Percentiles rank a stretch among this genome's conserved stretches.
These are phyloP conservation scores for Halcyon malimbica DNA, from an alignment of 2,113 vertebrate genomes.

Conservation along the genomic window DNA sequence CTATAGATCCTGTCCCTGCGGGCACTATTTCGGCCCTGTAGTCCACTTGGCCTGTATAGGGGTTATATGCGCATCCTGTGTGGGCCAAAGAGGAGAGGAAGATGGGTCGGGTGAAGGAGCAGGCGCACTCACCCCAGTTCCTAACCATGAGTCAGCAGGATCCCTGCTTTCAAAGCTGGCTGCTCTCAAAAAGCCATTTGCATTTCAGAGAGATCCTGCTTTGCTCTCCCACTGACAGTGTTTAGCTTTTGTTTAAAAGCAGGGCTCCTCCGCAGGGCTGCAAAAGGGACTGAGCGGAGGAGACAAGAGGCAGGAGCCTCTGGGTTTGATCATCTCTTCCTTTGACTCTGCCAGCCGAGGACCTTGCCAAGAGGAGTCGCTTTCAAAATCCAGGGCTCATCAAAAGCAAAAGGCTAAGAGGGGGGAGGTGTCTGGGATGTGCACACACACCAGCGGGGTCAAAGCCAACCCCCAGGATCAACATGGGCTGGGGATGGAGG, in stretches of 20 bases:
- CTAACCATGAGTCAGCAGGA: constrained; percentile 35
- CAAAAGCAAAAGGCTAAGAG: background rate
- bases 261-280: background rate
- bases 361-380: background rate
- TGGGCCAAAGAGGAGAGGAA: background rate
- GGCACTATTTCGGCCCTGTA: rapidly evolving
- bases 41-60: rapidly evolving
- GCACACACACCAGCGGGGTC: rapidly evolving
- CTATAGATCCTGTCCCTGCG: background rate
- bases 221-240: background rate
- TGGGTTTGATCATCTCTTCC: constrained; percentile 8
- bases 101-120: background rate
- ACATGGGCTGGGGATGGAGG: background rate
- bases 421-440: background rate
- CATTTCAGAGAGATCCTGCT: constrained; percentile 59
- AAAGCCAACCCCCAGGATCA: background rate
- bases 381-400: background rate
- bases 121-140: background rate
- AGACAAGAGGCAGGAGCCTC: constrained; percentile 28
- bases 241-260: constrained; percentile 47
- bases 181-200: constrained; percentile 30
- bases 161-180: background rate
- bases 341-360: background rate
- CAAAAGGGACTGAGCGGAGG: background rate
- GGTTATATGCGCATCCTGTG: rapidly evolving